These are phyloP conservation scores for Caenorhabditis inopinata DNA, from an alignment of 1,140 invertebrate species.

Conservation along the genomic window DNA sequence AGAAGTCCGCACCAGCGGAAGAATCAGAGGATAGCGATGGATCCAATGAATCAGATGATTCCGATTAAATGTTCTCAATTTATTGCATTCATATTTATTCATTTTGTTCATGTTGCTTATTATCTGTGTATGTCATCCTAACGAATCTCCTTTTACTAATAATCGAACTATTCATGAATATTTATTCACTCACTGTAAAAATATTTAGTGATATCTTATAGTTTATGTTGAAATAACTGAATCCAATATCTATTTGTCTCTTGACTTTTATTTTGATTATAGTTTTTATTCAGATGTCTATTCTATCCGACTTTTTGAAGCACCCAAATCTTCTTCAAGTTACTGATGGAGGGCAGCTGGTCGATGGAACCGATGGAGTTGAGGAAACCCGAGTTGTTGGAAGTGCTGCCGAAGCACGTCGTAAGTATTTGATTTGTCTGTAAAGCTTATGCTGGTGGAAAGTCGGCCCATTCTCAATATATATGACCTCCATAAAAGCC, in stretches of 20 bases:
- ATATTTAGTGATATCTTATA: too few species aligned
- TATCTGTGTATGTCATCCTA: neutral
- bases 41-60: neutral
- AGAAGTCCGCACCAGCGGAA: constrained; percentile 29
- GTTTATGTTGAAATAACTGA: too few species aligned
- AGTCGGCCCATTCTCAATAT: too few species aligned
- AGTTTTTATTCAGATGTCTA: neutral
- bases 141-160: too few species aligned
- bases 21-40: neutral
- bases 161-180: too few species aligned
- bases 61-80: neutral
- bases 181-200: too few species aligned
- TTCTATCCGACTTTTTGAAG: constrained; percentile 6
- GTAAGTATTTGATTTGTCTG: neutral
- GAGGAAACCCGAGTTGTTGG: neutral
- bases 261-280: too few species aligned
- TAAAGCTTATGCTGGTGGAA: too few species aligned
- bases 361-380: neutral
- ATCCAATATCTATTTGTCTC: too few species aligned
- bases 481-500: too few species aligned
- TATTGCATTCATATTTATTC: too few species aligned
- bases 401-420: neutral
- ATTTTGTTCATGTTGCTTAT: neutral
- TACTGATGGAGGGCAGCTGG: constrained; percentile 1
- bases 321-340: neutral